Evolutionary conservation across 2,113 vertebrate genomes (phyloP).

Genomic region (Dicentrarchus labrax): DNA sequence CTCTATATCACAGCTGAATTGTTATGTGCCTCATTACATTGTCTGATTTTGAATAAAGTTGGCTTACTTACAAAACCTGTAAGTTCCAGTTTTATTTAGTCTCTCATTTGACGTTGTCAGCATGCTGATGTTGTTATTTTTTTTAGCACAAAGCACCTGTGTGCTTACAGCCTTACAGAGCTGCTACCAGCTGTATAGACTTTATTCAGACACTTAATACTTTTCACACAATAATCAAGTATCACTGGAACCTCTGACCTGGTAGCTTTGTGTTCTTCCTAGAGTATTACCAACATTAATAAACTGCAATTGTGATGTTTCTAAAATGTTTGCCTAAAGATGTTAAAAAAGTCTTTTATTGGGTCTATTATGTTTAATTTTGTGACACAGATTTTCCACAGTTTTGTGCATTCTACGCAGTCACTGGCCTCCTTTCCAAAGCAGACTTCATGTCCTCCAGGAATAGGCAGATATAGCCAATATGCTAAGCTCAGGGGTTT

Average conservation of each 20-base stretch:
- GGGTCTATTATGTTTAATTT: not conserved
- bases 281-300: not conserved
- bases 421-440: constrained; percentile 38
- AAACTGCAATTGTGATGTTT: constrained; percentile 2
- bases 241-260: not conserved
- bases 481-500: constrained; percentile 70
- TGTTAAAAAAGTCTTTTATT: not conserved
- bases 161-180: not conserved
- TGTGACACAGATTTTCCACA: constrained; percentile 6
- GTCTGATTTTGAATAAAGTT: not conserved
- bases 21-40: not conserved
- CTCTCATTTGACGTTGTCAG: not conserved
- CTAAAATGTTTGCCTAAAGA: not conserved
- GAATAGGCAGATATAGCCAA: constrained; percentile 57
- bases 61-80: not conserved
- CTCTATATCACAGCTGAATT: not conserved
- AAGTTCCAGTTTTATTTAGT: not conserved
- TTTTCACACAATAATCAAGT: too few relatives aligned
- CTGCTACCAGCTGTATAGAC: not conserved
- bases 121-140: not conserved
- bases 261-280: not conserved
- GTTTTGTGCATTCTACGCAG: constrained; percentile 17
- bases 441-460: constrained; percentile 45
- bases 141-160: too few relatives aligned
- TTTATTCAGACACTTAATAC: not conserved